Evolutionary conservation across 2,888 invertebrate species (phyloP), one percentile per base, ranked within the genome.

Genomic region (Rotaria sp.): DNA sequence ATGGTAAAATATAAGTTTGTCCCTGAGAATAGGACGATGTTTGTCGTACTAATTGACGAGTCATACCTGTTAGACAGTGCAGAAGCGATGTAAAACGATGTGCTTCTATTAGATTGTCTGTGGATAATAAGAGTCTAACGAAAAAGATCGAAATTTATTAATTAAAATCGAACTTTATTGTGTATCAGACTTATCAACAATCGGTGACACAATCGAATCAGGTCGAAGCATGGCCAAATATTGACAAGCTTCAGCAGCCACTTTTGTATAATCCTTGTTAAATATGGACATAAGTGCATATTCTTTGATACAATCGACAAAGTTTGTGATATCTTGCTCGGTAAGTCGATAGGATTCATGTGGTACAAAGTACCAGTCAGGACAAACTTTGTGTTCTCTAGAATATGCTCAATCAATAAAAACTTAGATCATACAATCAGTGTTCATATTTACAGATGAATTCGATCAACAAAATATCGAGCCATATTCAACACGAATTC

Each of bases 61-160:
- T 88, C n/a, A 91, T 90, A 4, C 90, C 89, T 59, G 91, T 90
- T 11, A 92, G 88, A 88, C 91, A 91, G 88, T 90, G 90, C 88
- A 92, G 90, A 75, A 92, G 91, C 84, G 92, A 89, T 84, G 90
- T 90, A 89, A 89, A 89, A 84, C 89, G 94, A 90, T 96, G 95
- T 0, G 96, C 96, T 90, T 97, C 96, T 0, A 95, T 96, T 55
- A 96, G 91, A 2, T 95, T 95, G 89, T 95, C 95, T 90, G 96
- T 67, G 1, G 67, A 67, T 35, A 18, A 30, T 15, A 67, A 67
- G 35, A 67, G 67, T 35, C 67, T 67, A 67, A 2, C 1, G 2
- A 30, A 59, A 30, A 59, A 26, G 8, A 30, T 10, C 4, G 11
- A 26, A 55, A 35, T 67, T 35, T 1, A 30, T 15, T 1, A 15